Evolutionary conservation across 2,113 vertebrate genomes (phyloP).

Genomic region (Neopipo cinnamomea): DNA sequence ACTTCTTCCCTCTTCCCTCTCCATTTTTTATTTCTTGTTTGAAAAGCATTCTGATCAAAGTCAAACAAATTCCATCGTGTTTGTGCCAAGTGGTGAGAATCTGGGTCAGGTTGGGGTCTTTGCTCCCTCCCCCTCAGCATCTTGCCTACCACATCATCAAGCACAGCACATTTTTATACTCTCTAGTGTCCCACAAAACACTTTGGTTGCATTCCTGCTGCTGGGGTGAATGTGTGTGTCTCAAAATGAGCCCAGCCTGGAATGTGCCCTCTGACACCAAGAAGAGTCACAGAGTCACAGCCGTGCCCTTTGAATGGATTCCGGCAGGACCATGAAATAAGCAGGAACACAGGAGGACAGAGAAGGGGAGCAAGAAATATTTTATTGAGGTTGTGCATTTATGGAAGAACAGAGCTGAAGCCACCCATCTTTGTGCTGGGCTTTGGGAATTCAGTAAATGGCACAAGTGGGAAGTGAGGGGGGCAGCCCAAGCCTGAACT

Average conservation of each 20-base stretch:
- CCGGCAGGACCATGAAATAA: not conserved
- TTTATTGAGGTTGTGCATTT: not conserved
- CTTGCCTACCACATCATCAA: not conserved
- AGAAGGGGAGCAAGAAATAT: not conserved
- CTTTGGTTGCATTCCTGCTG: slow-evolving; percentile 5
- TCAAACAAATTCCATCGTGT: not conserved
- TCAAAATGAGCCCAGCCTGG: slow-evolving; percentile 26
- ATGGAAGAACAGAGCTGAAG: not conserved
- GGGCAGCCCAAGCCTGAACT: not conserved
- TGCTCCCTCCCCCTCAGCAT: not conserved
- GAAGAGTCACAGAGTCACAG: not conserved
- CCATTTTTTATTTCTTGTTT: not conserved
- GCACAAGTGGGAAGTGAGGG: not conserved
- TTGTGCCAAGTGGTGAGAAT: not conserved
- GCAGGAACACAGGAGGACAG: not conserved
- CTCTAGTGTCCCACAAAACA: slow-evolving; percentile 41
- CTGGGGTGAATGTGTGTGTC: not conserved
- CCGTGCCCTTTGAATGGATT: not conserved
- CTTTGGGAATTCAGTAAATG: not conserved
- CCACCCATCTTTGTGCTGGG: not conserved
- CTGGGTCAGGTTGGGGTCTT: slow-evolving; percentile 9
- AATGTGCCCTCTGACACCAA: slow-evolving; percentile 59
- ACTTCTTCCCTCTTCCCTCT: not conserved
- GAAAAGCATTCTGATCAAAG: not conserved
- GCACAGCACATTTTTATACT: slow-evolving; percentile 39